These are phyloP conservation scores for Podarcis cretensis DNA, from an alignment of 2,113 vertebrate species.

Conservation along the genomic window DNA sequence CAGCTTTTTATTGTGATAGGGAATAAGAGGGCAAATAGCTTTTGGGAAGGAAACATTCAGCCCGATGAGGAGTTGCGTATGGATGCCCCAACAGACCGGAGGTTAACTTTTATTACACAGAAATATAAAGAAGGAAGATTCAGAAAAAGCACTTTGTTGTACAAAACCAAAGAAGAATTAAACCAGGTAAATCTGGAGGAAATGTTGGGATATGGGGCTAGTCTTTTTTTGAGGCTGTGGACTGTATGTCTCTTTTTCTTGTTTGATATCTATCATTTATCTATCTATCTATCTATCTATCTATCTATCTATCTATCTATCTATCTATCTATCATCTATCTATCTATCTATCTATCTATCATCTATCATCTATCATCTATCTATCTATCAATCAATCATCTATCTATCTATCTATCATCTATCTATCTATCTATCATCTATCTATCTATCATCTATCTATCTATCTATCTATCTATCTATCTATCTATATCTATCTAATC, in stretches of 20 bases:
- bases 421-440: too few species aligned
- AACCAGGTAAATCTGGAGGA: slow-evolving; percentile 84
- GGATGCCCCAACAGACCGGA: slow-evolving; percentile 82
- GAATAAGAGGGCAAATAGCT: slow-evolving; percentile 91
- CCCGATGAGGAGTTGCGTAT: slow-evolving; percentile 83
- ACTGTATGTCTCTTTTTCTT: not conserved
- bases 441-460: too few species aligned
- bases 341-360: too few species aligned
- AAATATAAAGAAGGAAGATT: slow-evolving; percentile 96
- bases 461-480: too few species aligned
- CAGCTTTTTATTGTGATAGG: slow-evolving; percentile 94
- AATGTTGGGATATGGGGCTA: not conserved
- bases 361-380: too few species aligned
- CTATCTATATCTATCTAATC: too few species aligned
- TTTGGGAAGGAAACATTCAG: slow-evolving; percentile 92
- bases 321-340: too few species aligned
- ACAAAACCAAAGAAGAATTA: slow-evolving; percentile 83
- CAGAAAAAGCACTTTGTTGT: slow-evolving; percentile 75
- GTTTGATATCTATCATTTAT: too few species aligned
- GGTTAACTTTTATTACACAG: slow-evolving; percentile 86
- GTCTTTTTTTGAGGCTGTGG: not conserved
- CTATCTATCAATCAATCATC: too few species aligned
- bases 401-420: too few species aligned
- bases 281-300: too few species aligned
- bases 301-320: too few species aligned